Conservation (phyloP, 2,888 invertebrate species). For the Gerris lacustris region DNA sequence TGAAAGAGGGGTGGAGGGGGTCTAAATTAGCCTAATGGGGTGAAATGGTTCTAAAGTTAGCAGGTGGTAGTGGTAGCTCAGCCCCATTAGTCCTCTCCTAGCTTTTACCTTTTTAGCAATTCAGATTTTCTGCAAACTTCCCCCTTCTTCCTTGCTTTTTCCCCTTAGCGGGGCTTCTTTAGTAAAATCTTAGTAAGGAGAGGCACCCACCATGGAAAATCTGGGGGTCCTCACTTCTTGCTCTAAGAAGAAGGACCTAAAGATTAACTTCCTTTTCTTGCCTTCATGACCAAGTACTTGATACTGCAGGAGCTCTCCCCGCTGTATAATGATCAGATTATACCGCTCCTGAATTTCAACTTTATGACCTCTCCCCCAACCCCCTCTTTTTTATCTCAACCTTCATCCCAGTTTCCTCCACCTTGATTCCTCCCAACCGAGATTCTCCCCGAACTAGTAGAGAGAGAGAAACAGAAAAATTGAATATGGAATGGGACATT, state of each 20-base stretch:
- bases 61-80: neutral
- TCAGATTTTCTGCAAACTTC: neutral
- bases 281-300: conserved; percentile 1
- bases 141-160: too few relatives aligned
- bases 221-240: neutral
- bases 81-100: neutral
- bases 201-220: too few relatives aligned
- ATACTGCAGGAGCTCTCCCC: neutral
- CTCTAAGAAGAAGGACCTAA: neutral
- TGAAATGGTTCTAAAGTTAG: neutral
- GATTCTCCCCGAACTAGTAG: too few relatives aligned
- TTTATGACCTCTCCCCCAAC: neutral
- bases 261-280: neutral
- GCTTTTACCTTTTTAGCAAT: conserved; percentile 1
- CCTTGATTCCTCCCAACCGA: too few relatives aligned
- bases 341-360: conserved; percentile 1
- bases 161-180: neutral
- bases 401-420: too few relatives aligned
- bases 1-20: neutral
- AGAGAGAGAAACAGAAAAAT: neutral
- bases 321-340: neutral
- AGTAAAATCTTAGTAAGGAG: neutral
- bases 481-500: conserved; percentile 3
- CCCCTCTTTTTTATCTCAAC: neutral
- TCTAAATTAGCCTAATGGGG: conserved; percentile 1